Conservation (phyloP, 2,888 invertebrate genomes). For the Priocnemis perturbator region DNA sequence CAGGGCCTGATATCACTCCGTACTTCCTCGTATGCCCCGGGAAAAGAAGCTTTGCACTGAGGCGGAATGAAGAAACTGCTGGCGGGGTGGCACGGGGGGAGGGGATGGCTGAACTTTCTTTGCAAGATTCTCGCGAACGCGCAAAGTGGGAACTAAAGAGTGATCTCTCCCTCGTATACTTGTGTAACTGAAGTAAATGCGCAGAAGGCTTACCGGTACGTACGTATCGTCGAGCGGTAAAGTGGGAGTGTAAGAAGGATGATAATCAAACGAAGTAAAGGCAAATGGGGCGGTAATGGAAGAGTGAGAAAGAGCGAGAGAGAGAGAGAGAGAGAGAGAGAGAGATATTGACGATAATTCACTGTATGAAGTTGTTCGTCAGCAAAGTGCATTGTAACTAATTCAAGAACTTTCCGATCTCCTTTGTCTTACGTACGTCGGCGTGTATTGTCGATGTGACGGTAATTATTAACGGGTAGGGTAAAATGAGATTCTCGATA, state of each 20-base stretch:
- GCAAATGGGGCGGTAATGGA: too few species aligned
- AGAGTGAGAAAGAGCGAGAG: too few species aligned
- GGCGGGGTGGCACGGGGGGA: constrained; percentile 1
- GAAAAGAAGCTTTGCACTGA: constrained; percentile 4
- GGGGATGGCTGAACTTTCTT: constrained; percentile 10
- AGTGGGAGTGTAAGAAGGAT: too few species aligned
- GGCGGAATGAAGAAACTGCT: constrained; percentile 26
- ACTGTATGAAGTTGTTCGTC: too few species aligned
- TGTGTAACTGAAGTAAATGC: too few species aligned
- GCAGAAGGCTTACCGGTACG: too few species aligned
- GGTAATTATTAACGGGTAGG: neutral
- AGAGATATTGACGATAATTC: too few species aligned
- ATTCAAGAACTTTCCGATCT: neutral
- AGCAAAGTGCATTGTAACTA: too few species aligned
- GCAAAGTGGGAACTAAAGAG: constrained; percentile 5
- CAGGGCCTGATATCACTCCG: constrained; percentile 31
- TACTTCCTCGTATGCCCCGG: constrained; percentile 1
- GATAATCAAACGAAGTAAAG: too few species aligned
- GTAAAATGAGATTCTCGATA: neutral
- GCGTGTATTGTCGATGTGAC: neutral
- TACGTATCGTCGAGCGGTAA: too few species aligned
- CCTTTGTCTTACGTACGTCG: neutral
- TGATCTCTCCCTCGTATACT: neutral
- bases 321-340: too few species aligned
- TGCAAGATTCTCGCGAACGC: constrained; percentile 11